Evolutionary conservation across 1,140 invertebrate species (phyloP).

Genomic region (Lordiphosa stackelbergi): DNA sequence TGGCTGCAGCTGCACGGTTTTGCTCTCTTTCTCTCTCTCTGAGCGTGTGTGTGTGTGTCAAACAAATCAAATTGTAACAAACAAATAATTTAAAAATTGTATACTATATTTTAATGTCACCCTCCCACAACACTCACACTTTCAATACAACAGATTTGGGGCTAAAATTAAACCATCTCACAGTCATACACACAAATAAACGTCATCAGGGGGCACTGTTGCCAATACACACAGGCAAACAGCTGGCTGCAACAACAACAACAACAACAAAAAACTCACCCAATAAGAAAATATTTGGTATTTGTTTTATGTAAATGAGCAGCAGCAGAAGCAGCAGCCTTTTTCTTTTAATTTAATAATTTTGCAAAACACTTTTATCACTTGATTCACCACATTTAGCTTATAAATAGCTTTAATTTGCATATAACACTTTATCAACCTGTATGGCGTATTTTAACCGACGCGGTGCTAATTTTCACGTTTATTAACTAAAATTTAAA

Average conservation of each 20-base stretch:
- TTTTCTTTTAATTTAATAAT: slow-evolving; percentile 10
- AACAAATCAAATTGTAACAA: slow-evolving; percentile 8
- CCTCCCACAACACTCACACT: slow-evolving; percentile 34
- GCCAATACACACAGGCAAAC: slow-evolving; percentile 55
- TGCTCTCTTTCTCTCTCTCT: slow-evolving; percentile 9
- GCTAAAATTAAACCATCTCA: slow-evolving; percentile 56
- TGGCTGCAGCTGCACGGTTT: slow-evolving; percentile 18
- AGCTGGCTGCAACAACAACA: slow-evolving; percentile 48
- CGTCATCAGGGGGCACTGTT: slow-evolving; percentile 29
- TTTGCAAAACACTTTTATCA: slow-evolving; percentile 14
- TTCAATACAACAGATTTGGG: slow-evolving; percentile 48
- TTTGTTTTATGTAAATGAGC: slow-evolving; percentile 38
- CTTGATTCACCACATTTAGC: slow-evolving; percentile 13
- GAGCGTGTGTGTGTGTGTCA: no score
- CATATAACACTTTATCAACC: no score
- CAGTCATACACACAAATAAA: slow-evolving; percentile 16
- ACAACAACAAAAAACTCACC: slow-evolving; percentile 52
- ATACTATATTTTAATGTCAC: slow-evolving; percentile 13
- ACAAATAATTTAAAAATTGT: slow-evolving; percentile 23
- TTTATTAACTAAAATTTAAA: no score
- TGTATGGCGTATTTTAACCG: no score
- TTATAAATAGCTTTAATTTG: slow-evolving; percentile 2
- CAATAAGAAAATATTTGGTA: slow-evolving; percentile 51
- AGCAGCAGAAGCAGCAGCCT: not conserved
- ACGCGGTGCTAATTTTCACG: no score